These are phyloP conservation scores for Adelphocoris suturalis DNA, from an alignment of 2,888 invertebrate species.

Conservation along the genomic window DNA sequence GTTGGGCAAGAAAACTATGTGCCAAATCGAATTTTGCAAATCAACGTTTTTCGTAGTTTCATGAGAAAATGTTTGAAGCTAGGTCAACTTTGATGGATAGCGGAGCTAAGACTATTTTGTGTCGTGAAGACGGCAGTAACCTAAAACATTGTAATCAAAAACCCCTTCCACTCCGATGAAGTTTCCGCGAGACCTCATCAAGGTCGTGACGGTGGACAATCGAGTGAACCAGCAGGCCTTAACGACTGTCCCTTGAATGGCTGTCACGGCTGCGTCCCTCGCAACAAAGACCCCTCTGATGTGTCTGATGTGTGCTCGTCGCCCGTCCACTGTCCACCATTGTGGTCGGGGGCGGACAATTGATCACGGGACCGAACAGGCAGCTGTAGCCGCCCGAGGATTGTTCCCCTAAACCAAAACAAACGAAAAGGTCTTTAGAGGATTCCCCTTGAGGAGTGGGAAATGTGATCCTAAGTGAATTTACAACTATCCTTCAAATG, in stretches of 20 bases:
- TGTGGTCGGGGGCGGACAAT: conserved; percentile 18
- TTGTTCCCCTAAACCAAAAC: too few species aligned
- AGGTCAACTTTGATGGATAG: too few species aligned
- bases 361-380: not conserved
- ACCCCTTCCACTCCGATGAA: not conserved
- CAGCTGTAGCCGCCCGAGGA: not conserved
- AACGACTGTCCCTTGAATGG: conserved; percentile 3
- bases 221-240: not conserved
- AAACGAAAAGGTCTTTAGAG: too few species aligned
- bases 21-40: too few species aligned
- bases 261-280: not conserved
- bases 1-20: too few species aligned
- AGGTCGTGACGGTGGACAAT: not conserved
- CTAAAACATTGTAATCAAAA: not conserved
- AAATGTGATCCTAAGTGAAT: too few species aligned
- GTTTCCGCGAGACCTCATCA: not conserved
- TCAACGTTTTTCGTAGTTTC: too few species aligned
- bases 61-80: too few species aligned
- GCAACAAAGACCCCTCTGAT: conserved; percentile 18
- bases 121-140: too few species aligned
- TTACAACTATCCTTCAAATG: too few species aligned
- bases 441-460: too few species aligned
- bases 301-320: conserved; percentile 12
- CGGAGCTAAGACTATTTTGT: too few species aligned
- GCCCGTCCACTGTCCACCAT: not conserved